A percentile compares a stretch with the other conserved stretches of the same genome.
Evolutionary conservation across 2,113 vertebrate genomes (phyloP).

Genomic region (Ictidomys tridecemlineatus): DNA sequence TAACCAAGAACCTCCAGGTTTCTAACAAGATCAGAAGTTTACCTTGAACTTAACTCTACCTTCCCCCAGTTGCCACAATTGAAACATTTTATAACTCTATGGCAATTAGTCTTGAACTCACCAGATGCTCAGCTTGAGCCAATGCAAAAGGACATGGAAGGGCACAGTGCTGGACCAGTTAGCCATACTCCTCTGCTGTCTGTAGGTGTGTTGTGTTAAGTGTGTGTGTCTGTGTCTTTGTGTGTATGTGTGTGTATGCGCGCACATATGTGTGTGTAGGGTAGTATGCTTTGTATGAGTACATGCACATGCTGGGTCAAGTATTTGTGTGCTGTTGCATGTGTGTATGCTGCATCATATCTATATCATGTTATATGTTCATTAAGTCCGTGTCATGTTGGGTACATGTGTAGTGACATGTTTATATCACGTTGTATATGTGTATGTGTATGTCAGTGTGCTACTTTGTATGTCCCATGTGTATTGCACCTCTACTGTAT

Average conservation of each 20-base stretch:
- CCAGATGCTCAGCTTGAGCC: neutral
- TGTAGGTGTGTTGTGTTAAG: neutral
- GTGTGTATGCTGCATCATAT: neutral
- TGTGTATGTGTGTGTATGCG: neutral
- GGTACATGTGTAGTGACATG: neutral
- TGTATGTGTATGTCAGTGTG: neutral
- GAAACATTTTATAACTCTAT: neutral
- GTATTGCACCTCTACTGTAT: neutral
- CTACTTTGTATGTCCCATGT: neutral
- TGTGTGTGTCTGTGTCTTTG: no score
- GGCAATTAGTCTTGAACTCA: neutral
- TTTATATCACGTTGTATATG: neutral
- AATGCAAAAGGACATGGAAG: neutral
- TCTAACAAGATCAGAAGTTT: neutral
- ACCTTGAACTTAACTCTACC: neutral
- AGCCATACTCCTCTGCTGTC: neutral
- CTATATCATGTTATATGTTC: neutral
- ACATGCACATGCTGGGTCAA: neutral
- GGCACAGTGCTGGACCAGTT: neutral
- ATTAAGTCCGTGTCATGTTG: neutral
- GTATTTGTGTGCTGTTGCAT: neutral
- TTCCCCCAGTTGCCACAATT: neutral
- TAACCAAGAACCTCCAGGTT: conserved; percentile 14
- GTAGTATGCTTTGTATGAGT: neutral
- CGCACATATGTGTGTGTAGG: no score